These are phyloP conservation scores for Cerastis leucographa DNA, from an alignment of 2,888 invertebrate genomes.

Conservation along the genomic window DNA sequence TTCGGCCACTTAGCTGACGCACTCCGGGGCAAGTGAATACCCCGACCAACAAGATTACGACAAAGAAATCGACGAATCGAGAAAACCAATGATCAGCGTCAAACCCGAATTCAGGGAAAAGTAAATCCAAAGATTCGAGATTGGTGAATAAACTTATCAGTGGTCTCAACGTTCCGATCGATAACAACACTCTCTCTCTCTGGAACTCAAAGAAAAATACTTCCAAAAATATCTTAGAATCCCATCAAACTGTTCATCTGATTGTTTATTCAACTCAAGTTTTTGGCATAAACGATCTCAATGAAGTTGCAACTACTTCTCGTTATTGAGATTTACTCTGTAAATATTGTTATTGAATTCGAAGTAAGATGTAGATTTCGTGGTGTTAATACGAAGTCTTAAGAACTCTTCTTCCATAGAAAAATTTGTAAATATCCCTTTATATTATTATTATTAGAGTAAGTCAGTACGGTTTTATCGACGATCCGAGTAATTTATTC, in stretches of 20 bases:
- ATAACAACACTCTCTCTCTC: conserved; percentile 52
- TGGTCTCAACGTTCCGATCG: conserved; percentile 63
- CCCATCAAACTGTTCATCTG: conserved; percentile 73
- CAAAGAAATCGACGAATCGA: conserved; percentile 82
- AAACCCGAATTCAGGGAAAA: conserved; percentile 90
- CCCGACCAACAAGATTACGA: conserved; percentile 84
- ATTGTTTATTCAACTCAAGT: conserved; percentile 75
- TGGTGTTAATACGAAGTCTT: conserved; percentile 80
- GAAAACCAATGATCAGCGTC: conserved; percentile 90
- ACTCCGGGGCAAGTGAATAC: conserved; percentile 83
- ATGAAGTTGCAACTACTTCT: conserved; percentile 76
- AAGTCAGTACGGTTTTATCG: conserved; percentile 85
- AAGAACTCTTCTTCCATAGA: conserved; percentile 89
- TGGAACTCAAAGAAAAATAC: conserved; percentile 54
- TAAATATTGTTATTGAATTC: conserved; percentile 88
- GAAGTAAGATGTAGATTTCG: conserved; percentile 83
- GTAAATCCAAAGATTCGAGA: conserved; percentile 80
- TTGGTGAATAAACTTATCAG: conserved; percentile 70
- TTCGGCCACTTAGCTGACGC: conserved; percentile 94
- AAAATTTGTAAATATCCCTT: conserved; percentile 90
- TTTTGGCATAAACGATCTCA: conserved; percentile 82
- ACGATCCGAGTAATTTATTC: conserved; percentile 88
- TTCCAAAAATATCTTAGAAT: conserved; percentile 62
- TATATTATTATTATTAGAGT: conserved; percentile 78
- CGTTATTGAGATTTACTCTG: conserved; percentile 83